These are phyloP conservation scores for Peromyscus californicus DNA, from an alignment of 2,113 vertebrate genomes.

Conservation along the genomic window DNA sequence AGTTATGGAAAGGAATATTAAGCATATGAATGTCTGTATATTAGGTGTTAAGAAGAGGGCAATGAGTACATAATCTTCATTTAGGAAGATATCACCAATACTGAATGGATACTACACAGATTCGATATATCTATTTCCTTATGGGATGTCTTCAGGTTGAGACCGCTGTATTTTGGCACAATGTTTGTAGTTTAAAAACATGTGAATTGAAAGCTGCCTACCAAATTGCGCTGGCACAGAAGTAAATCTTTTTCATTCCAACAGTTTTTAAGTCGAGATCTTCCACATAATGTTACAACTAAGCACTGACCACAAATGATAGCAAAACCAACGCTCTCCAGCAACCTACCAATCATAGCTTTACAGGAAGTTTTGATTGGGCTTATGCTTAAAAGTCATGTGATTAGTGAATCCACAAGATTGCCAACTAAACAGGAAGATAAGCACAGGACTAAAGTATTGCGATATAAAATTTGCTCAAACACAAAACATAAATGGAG, in stretches of 20 bases:
- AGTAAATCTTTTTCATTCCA: background rate
- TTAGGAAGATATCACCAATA: constrained; percentile 57
- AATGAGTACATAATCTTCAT: constrained; percentile 35
- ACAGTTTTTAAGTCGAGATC: constrained; percentile 2
- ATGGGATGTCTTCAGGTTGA: background rate
- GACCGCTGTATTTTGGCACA: background rate
- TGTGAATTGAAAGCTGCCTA: constrained; percentile 8
- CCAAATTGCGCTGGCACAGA: background rate
- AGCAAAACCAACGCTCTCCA: background rate
- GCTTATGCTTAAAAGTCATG: background rate
- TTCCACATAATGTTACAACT: background rate
- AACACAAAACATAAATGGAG: background rate
- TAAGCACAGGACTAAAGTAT: background rate
- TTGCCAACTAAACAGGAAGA: background rate
- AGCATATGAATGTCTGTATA: constrained; percentile 26
- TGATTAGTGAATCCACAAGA: background rate
- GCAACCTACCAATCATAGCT: background rate
- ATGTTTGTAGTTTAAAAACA: background rate
- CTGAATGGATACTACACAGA: background rate
- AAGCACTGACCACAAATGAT: background rate
- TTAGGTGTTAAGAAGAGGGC: background rate
- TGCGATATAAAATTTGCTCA: background rate
- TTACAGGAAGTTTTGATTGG: background rate
- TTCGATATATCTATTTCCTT: background rate
- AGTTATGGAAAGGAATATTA: background rate